Evolutionary conservation across 2,113 vertebrate genomes (phyloP), one percentile per base, ranked within the genome.

Genomic region (Pseudopodoces humilis): DNA sequence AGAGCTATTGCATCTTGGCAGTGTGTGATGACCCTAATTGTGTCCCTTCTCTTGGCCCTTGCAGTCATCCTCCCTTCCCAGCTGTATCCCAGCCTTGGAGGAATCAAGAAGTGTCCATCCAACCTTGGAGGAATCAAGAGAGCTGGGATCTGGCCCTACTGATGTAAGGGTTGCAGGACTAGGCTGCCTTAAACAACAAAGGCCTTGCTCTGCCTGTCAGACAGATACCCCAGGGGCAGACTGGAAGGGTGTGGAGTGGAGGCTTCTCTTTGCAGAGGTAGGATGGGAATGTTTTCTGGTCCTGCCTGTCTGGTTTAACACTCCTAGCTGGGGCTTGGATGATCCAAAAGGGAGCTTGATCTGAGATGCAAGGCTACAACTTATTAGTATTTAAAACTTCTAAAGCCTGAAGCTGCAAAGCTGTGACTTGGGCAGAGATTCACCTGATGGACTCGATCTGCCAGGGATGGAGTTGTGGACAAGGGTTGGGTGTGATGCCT

Each of bases 301-400:
- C 90, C 90, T 93, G 64, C 90, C 72, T 88, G 93, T 88, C 80
- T 95, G 93, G 94, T 92, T 92, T 88, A 64, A 76, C 64, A 65
- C 70, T 94, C 56, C 70, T 4, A 19, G 84, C 52, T 86, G 75
- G 59, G 64, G 47, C 70, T 85, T 78, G 86, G 77, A 15, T 64
- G 77, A 86, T 88, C 88, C 80, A 50, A 87, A 74, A 92, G 59
- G 31, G 69, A 95, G 77, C 92, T 84, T 68, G 65, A 83, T 86
- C 80, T 86, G 60, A 86, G 95, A 74, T 83, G 67, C 4, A 20
- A 70, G 75, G 27, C 83, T 88, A 6, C 25, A 24, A 25, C 39
- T 92, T 94, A 21, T 47, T 90, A 72, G 37, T 90, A 75, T 72
- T 94, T 77, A 83, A 86, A 86, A 63, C 79, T 62, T 70, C 47